Evolutionary conservation across 2,113 vertebrate genomes (phyloP).

Genomic region (Rhynchomys soricoides): DNA sequence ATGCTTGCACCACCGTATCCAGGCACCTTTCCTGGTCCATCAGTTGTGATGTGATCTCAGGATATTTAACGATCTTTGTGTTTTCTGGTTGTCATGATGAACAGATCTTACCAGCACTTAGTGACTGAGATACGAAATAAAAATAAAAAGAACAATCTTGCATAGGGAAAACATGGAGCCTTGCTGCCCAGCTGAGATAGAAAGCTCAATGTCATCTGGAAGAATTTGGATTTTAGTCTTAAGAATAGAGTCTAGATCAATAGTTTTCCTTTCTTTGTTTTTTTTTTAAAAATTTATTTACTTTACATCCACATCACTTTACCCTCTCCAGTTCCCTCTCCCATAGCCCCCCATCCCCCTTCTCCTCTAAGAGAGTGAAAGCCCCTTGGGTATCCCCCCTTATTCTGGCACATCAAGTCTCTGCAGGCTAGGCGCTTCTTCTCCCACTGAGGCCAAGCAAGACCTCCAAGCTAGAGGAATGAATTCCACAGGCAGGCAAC

Average conservation of each 20-base stretch:
- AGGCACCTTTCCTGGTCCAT: neutral
- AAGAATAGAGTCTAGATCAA: neutral
- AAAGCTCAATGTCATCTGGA: neutral
- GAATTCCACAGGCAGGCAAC: no score
- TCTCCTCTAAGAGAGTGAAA: no score
- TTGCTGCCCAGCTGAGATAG: neutral
- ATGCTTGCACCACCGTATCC: neutral
- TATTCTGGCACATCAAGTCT: no score
- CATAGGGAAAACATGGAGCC: neutral
- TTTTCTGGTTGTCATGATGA: neutral
- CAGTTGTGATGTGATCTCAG: neutral
- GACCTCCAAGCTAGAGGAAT: no score
- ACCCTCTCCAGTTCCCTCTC: no score
- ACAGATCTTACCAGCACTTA: neutral
- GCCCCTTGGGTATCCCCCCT: no score
- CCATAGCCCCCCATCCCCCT: no score
- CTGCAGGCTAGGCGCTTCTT: no score
- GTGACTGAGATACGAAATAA: neutral
- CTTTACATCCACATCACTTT: no score
- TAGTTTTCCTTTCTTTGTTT: no score
- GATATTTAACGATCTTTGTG: neutral
- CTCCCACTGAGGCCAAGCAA: no score
- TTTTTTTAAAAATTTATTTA: no score
- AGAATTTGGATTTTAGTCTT: conserved; percentile 38
- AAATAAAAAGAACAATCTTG: neutral